A percentile compares a stretch with the other conserved stretches of the same genome.
Evolutionary conservation across 2,888 invertebrate species (phyloP).

Genomic region (Didymodactylos carnosus): DNA sequence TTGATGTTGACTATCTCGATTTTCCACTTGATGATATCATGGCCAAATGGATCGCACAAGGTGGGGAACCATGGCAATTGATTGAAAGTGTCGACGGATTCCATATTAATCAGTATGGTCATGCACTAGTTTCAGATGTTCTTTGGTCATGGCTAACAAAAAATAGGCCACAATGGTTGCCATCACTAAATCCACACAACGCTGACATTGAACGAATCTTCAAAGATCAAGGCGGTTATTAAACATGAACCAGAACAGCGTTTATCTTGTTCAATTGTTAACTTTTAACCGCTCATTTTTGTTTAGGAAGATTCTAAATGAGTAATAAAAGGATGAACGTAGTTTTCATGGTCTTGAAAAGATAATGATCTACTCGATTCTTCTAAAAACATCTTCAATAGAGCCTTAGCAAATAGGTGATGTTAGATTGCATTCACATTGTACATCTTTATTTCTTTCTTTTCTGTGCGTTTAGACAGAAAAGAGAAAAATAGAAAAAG

Average conservation of each 20-base stretch:
- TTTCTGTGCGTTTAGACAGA: too few species aligned
- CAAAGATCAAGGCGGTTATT: slow-evolving; percentile 36
- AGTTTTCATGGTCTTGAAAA: too few species aligned
- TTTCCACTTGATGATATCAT: slow-evolving; percentile 22
- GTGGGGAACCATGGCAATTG: slow-evolving; percentile 23
- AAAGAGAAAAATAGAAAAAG: too few species aligned
- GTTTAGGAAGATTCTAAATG: too few species aligned
- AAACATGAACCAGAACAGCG: not conserved
- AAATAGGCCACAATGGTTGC: slow-evolving; percentile 30
- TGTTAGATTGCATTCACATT: too few species aligned
- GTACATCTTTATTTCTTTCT: too few species aligned
- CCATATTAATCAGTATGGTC: slow-evolving; percentile 27
- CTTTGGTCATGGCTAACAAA: slow-evolving; percentile 23
- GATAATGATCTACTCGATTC: too few species aligned
- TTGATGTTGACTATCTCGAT: slow-evolving; percentile 19
- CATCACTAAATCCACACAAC: slow-evolving; percentile 34
- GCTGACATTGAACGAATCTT: slow-evolving; percentile 29
- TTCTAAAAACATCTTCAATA: too few species aligned
- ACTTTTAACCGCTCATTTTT: too few species aligned
- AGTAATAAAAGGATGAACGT: too few species aligned
- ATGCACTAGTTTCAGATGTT: slow-evolving; percentile 21
- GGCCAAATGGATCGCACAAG: slow-evolving; percentile 19
- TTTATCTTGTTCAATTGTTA: too few species aligned
- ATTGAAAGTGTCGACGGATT: slow-evolving; percentile 31
- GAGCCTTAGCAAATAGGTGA: too few species aligned